Evolutionary conservation across 2,797 vertebrate species (phyloP), one percentile per base, ranked within the genome.

Genomic region (Crossoptilon crossoptilon): DNA sequence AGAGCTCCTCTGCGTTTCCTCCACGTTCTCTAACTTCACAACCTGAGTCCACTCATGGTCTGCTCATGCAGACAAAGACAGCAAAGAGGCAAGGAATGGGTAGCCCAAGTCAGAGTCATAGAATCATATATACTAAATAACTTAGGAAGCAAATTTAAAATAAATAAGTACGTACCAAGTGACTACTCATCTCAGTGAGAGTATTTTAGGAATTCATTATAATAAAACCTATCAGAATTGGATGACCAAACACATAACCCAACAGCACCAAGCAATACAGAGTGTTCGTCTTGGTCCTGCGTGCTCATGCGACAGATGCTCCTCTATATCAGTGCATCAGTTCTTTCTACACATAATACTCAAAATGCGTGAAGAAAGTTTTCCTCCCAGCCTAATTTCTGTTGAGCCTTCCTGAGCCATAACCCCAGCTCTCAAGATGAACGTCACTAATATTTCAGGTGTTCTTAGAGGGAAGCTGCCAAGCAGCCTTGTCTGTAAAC

Each of bases 401-500:
- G 71, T 84, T 49, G 88, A 82, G 77, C 93, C 80, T 78, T 51
- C 19, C 91, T 85, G 14, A 60, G 58, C 83, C 53, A 69, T 17
- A 85, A 44, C 55, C 79, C 53, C 77, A 63, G 91, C 96, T 80
- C 83, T 70, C 53, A 55, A 88, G 76, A 91, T 15, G 87, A 89
- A 49, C 81, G 84, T 60, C 71, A 23, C 68, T 53, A 29, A 85
- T 5, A 67, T 70, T 67, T 33, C 84, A 43, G 59, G 80, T 23
- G 68, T 41, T 64, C 43, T 29, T 90, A 53, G 46, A 92, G 88
- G 91, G 83, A 78, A 82, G 88, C 93, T 93, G 93, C 95, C 91
- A 93, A 49, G 90, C 95, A 86, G 92, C 91, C 92, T 96, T 95
- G 73, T 93, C 90, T 90, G 33, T 64, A 90, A 94, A 88, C 92